Evolutionary conservation across 2,113 vertebrate genomes (phyloP).

Genomic region (Dissostichus mawsoni): DNA sequence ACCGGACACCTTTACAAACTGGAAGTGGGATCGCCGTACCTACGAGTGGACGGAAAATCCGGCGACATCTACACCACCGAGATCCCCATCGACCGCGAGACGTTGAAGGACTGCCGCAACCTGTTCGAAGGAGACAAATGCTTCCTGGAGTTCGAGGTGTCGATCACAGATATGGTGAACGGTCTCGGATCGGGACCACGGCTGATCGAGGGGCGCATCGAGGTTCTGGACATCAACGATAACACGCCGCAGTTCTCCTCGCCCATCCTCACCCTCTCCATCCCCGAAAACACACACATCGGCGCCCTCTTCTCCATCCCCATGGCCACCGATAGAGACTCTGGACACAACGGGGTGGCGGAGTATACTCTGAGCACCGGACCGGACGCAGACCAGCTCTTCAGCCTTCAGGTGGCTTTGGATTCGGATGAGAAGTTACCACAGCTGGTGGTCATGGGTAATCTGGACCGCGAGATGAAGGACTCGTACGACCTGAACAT

Average conservation of each 20-base stretch:
- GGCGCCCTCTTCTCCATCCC: slow-evolving; percentile 93
- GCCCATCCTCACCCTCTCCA: slow-evolving; percentile 91
- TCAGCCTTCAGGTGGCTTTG: slow-evolving; percentile 92
- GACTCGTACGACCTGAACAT: slow-evolving; percentile 98
- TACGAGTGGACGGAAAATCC: slow-evolving; percentile 95
- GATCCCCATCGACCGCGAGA: slow-evolving; percentile 93
- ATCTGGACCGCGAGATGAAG: slow-evolving; percentile 93
- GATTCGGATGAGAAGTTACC: slow-evolving; percentile 94
- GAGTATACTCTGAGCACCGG: slow-evolving; percentile 91
- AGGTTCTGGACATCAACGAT: slow-evolving; percentile 96
- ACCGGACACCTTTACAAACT: slow-evolving; percentile 96
- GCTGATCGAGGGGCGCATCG: slow-evolving; percentile 95
- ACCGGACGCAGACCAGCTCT: slow-evolving; percentile 90
- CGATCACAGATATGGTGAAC: slow-evolving; percentile 92
- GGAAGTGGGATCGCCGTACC: slow-evolving; percentile 92
- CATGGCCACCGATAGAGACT: slow-evolving; percentile 91
- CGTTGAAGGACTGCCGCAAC: slow-evolving; percentile 91
- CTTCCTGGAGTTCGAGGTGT: slow-evolving; percentile 96
- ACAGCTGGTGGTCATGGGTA: slow-evolving; percentile 95
- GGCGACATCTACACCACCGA: slow-evolving; percentile 98
- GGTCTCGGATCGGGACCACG: slow-evolving; percentile 88
- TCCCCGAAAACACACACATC: slow-evolving; percentile 94
- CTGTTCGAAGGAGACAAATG: slow-evolving; percentile 89
- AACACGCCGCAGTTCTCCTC: slow-evolving; percentile 97
- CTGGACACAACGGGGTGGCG: slow-evolving; percentile 90